phyloP scores from a whole-genome alignment of 92 coral and sea anemone genomes.

The Meandrina meandrites region DNA sequence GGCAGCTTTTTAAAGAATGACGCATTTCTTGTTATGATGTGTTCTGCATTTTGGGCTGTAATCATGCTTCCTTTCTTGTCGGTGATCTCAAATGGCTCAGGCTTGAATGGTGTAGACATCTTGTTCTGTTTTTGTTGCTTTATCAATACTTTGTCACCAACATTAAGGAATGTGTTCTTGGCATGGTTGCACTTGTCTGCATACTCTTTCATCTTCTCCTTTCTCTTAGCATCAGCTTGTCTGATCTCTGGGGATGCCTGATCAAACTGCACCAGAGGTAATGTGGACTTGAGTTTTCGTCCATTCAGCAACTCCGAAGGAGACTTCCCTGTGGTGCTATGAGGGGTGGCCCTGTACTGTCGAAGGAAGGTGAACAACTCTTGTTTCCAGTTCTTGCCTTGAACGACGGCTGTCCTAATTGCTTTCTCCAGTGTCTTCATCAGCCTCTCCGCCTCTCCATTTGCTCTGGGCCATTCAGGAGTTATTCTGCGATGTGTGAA shows the following conservation, averaged over 20 bases:
- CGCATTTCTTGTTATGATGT: slow-evolving; percentile 21
- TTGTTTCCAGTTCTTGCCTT: slow-evolving; percentile 54
- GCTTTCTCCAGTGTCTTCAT: slow-evolving; percentile 43
- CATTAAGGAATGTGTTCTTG: slow-evolving; percentile 22
- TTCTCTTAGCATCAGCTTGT: slow-evolving; percentile 23
- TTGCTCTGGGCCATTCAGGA: slow-evolving; percentile 60
- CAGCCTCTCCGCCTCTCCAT: slow-evolving; percentile 58
- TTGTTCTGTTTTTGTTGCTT: slow-evolving; percentile 48
- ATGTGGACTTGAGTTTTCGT: slow-evolving; percentile 34
- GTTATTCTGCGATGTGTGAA: slow-evolving; percentile 49
- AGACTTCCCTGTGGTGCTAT: slow-evolving; percentile 40
- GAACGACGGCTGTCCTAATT: slow-evolving; percentile 37
- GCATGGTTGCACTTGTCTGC: slow-evolving; percentile 35
- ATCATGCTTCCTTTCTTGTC: slow-evolving; percentile 33
- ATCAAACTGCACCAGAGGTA: slow-evolving; percentile 15
- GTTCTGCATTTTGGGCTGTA: slow-evolving; percentile 30
- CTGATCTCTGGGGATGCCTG: slow-evolving; percentile 9
- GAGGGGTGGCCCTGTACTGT: slow-evolving; percentile 60
- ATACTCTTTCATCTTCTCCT: slow-evolving; percentile 43
- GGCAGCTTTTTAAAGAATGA: slow-evolving; percentile 37
- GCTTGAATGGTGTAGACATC: slow-evolving; percentile 29
- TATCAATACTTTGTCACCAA: slow-evolving; percentile 56
- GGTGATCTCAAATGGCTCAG: slow-evolving; percentile 18
- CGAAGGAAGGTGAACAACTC: slow-evolving; percentile 50
- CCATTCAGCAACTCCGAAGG: slow-evolving; percentile 43